phyloP scores from a whole-genome alignment of 2,888 invertebrate species.

The Hipparchia semele region DNA sequence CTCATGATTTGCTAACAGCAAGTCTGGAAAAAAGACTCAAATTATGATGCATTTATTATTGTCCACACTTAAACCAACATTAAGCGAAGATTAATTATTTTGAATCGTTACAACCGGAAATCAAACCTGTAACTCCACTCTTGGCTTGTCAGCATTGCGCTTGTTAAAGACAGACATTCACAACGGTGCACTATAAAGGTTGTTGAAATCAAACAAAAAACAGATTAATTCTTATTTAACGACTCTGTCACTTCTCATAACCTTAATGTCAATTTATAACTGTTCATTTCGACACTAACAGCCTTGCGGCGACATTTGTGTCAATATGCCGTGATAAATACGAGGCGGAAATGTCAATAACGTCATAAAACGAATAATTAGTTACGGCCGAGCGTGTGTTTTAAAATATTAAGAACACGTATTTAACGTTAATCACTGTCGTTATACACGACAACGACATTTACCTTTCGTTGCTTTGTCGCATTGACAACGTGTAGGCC shows the following conservation, averaged over 20 bases:
- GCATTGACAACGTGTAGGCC: conserved; percentile 14
- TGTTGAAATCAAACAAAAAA: conserved; percentile 8
- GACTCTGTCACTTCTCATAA: conserved; percentile 13
- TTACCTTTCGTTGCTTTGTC: conserved; percentile 30
- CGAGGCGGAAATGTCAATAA: conserved; percentile 40
- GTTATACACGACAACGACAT: conserved; percentile 48
- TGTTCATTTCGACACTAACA: conserved; percentile 15
- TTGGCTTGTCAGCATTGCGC: background rate
- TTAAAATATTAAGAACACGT: conserved; percentile 65
- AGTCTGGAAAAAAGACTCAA: too few species aligned
- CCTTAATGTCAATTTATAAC: conserved; percentile 16
- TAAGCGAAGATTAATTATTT: background rate
- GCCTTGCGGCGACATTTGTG: conserved; percentile 33
- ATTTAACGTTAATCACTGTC: conserved; percentile 68
- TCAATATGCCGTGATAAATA: conserved; percentile 34
- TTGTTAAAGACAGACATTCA: background rate
- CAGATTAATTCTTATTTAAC: conserved; percentile 18
- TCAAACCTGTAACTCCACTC: background rate
- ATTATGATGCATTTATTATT: too few species aligned
- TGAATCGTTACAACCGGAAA: background rate
- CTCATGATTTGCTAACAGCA: too few species aligned
- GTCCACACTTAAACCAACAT: too few species aligned
- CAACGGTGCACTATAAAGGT: background rate
- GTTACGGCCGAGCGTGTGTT: conserved; percentile 41
- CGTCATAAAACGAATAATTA: conserved; percentile 48